Evolutionary conservation across 2,888 invertebrate species (phyloP), one percentile per base, ranked within the genome.

Genomic region (Lasioglossum vierecki): DNA sequence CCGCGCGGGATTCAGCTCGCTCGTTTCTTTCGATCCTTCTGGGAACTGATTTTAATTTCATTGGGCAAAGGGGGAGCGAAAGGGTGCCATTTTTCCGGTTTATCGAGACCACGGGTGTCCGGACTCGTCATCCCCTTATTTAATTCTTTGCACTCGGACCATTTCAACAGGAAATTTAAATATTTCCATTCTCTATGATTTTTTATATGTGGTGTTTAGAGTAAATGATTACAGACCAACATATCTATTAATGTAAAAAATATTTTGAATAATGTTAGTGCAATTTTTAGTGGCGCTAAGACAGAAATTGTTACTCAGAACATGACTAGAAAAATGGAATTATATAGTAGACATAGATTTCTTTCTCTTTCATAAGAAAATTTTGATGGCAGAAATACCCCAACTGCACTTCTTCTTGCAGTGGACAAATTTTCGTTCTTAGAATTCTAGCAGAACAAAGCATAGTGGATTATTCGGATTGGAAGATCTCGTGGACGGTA

Each of bases 31-130:
- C n/a, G 71, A 26, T 68, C 9, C 22, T 68, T 39, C 44, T 44
- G 41, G 35, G 60, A 44, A 63, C 74, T 49, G 49, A 73, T 49
- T 49, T 73, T 73, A 73, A 30, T 73, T 73, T 73, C 49, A 73
- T 73, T 72, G 26, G 18, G 1, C 35, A 22, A 49, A 22, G 22
- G 11, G 11, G 9, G 15, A 44, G 15, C 13, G 6, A 0, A 9
- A 15, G 22, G 72, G 30, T 73, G 30, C 63, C 30, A 63, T 63
- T 63, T 63, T 63, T 63, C 11, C 15, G 30, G 30, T 63, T 63
- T 63, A 30, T 63, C 63, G 63, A 63, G 46, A 72, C 13, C 30
- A n/a, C 49, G 49, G 0, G 8, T 53, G 22, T 2, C 53, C n/a
- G 53, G n/a, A n/a, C 8, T n/a, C 53, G 0, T n/a, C 9, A 22